These are phyloP conservation scores for Bufotes viridis DNA, from an alignment of 2,797 vertebrate genomes.

Conservation along the genomic window DNA sequence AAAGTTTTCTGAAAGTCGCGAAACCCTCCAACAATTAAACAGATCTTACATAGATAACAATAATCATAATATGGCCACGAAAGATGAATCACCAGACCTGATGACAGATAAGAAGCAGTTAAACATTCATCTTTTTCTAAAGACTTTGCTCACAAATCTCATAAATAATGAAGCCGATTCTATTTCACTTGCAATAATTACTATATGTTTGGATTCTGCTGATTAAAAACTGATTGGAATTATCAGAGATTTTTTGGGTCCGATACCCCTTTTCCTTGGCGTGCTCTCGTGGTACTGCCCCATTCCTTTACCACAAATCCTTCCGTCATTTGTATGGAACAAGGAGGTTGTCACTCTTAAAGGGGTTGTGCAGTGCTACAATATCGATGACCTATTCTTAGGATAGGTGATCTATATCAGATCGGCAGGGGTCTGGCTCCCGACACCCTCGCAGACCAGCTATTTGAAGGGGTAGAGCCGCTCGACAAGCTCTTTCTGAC, in stretches of 20 bases:
- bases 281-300: no score
- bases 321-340: not conserved
- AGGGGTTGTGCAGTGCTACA: not conserved
- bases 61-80: not conserved
- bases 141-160: not conserved
- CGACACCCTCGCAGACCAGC: no score
- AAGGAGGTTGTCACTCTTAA: not conserved
- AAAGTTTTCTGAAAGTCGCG: not conserved
- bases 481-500: no score
- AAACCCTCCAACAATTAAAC: not conserved
- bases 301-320: not conserved
- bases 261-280: not conserved
- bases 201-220: not conserved
- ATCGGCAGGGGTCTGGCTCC: no score
- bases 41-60: not conserved
- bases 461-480: no score
- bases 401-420: no score
- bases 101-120: conserved; percentile 18
- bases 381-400: no score
- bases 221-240: not conserved
- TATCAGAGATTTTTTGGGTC: not conserved
- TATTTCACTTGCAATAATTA: not conserved
- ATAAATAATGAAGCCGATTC: not conserved
- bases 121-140: no score
- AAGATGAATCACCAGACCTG: not conserved